Evolutionary conservation across 1,140 invertebrate genomes (phyloP), one percentile per base, ranked within the genome.

Genomic region (Papilio glaucus): DNA sequence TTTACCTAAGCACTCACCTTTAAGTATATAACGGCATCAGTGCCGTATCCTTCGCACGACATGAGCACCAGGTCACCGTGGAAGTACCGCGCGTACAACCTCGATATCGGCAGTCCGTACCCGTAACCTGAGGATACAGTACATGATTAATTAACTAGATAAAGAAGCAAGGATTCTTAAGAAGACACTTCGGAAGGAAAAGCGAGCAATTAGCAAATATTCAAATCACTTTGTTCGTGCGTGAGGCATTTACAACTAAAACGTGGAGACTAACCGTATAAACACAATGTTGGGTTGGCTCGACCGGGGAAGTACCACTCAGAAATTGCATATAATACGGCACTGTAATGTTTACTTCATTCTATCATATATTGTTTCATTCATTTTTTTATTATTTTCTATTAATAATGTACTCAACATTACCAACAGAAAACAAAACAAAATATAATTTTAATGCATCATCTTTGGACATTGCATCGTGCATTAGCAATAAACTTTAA

Each of bases 81-180:
- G 93, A 99, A 99, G 94, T 99, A 99, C 70, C 98, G 94, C 3
- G 99, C 99, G 92, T 99, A 99, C 15, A 99, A 94, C 76, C 99
- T 94, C 0, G 98, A 99, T 63, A 99, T 95, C 13, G 99, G 99
- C 80, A 99, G 93, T 72, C 99, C 99, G 91, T 99, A 99, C 2
- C 99, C 99, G 91, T 99, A 99, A 41, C 99, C 96, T 95, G 94
- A 0, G 53, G 71, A 13, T 63, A 29, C 69, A 45, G 73, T 53
- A 62, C 13, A 65, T 26, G n/a, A n/a, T n/a, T n/a, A n/a, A n/a
- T n/a, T n/a, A 38, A 65, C 18, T 18, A 49, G 18, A 18, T 18
- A 8, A 15, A 5, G 6, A 15, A 49, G 15, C 4, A 7, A 18
- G 4, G n/a, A n/a, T 45, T 15, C 15, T 45, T n/a, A n/a, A n/a